These are phyloP conservation scores for Hypomecis atomaria DNA, from an alignment of 2,888 invertebrate genomes.

Conservation along the genomic window DNA sequence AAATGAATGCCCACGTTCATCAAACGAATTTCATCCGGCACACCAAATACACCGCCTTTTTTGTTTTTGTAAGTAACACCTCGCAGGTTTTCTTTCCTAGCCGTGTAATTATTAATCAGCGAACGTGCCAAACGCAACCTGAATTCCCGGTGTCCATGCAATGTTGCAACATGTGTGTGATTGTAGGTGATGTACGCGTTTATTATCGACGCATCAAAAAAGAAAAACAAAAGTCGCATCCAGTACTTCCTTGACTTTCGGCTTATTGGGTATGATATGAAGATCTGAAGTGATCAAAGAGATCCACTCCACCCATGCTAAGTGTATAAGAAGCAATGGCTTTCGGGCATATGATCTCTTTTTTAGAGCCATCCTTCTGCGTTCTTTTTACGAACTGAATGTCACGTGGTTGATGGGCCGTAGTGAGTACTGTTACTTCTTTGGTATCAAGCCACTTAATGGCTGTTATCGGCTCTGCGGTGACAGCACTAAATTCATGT, in stretches of 20 bases:
- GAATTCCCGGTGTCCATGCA: slow-evolving; percentile 30
- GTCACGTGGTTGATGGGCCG: slow-evolving; percentile 46
- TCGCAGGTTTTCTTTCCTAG: too few species aligned
- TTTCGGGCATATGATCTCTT: slow-evolving; percentile 49
- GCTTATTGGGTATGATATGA: slow-evolving; percentile 52
- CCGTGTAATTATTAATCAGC: too few species aligned
- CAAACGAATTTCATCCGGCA: slow-evolving; percentile 49
- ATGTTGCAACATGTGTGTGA: slow-evolving; percentile 30
- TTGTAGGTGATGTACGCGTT: slow-evolving; percentile 45
- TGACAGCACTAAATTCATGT: slow-evolving; percentile 47
- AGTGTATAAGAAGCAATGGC: slow-evolving; percentile 53
- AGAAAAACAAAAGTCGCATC: slow-evolving; percentile 52
- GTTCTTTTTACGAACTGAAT: slow-evolving; percentile 45
- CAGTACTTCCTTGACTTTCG: slow-evolving; percentile 52
- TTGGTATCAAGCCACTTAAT: slow-evolving; percentile 39
- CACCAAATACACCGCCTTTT: slow-evolving; percentile 44
- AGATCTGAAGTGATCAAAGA: slow-evolving; percentile 52
- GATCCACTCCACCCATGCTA: slow-evolving; percentile 54
- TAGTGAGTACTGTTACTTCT: slow-evolving; percentile 39
- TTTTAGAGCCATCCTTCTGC: slow-evolving; percentile 53
- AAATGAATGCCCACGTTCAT: slow-evolving; percentile 48
- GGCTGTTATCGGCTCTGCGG: slow-evolving; percentile 46
- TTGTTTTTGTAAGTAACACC: slow-evolving; percentile 34
- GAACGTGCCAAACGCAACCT: slow-evolving; percentile 28
- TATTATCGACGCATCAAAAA: slow-evolving; percentile 43